phyloP scores from a whole-genome alignment of 2,888 invertebrate species.

The Drosophila ustulata region DNA sequence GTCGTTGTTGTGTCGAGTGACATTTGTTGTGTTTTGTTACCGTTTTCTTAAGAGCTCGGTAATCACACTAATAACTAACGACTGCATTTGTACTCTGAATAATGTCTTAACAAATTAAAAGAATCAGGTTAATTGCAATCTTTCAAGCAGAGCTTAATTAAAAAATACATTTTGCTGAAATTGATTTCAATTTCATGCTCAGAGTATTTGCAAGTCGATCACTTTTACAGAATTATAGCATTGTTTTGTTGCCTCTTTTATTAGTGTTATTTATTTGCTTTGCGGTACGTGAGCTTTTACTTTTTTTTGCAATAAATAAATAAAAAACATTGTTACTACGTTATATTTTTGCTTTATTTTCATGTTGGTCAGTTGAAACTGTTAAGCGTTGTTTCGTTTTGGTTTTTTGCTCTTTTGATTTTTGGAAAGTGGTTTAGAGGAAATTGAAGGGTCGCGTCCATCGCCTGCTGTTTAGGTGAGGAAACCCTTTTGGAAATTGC shows the following conservation, averaged over 20 bases:
- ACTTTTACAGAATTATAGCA: neutral
- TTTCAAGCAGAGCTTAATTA: too few relatives aligned
- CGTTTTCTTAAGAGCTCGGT: neutral
- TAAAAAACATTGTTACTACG: slow-evolving; percentile 31
- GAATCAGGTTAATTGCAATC: neutral
- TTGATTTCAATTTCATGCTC: neutral
- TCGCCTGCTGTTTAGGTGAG: slow-evolving; percentile 43
- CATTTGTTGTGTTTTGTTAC: slow-evolving; percentile 30
- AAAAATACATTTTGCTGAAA: neutral
- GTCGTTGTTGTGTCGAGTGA: slow-evolving; percentile 21
- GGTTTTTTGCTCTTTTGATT: slow-evolving; percentile 22
- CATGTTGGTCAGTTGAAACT: slow-evolving; percentile 4
- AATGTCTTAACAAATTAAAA: neutral
- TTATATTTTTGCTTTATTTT: slow-evolving; percentile 30
- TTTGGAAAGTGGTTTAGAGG: slow-evolving; percentile 62
- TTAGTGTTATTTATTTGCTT: slow-evolving; percentile 10
- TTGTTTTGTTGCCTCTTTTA: slow-evolving; percentile 1
- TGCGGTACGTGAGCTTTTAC: slow-evolving; percentile 61
- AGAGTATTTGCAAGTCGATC: slow-evolving; percentile 1
- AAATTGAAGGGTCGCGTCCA: slow-evolving; percentile 44
- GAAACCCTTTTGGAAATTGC: slow-evolving; percentile 27
- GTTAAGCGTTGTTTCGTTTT: slow-evolving; percentile 21
- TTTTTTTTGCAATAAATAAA: slow-evolving; percentile 60
- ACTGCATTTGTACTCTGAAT: neutral
- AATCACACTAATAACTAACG: neutral